Evolutionary conservation across 2,797 vertebrate genomes (phyloP).

Genomic region (Thaleichthys pacificus): DNA sequence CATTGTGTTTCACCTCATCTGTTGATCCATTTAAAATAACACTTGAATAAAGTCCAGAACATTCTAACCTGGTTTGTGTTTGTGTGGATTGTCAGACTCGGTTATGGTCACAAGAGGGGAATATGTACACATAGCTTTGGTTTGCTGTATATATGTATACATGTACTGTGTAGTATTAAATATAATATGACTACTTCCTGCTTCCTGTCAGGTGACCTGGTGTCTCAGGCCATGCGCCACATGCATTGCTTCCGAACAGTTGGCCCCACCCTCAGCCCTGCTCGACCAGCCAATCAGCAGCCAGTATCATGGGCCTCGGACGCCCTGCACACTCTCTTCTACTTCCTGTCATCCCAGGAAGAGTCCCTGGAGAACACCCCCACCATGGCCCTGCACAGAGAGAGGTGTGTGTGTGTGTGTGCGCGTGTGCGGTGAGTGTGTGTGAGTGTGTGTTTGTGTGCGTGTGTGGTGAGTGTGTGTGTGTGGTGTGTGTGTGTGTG

Average conservation of each 20-base stretch:
- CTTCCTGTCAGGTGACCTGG: conserved; percentile 83
- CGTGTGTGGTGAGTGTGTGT: conserved; percentile 48
- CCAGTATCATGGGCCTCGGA: conserved; percentile 88
- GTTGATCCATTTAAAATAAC: no score
- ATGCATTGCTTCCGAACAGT: conserved; percentile 83
- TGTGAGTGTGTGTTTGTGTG: not conserved
- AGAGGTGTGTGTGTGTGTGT: conserved; percentile 64
- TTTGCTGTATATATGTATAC: no score
- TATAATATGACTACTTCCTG: not conserved
- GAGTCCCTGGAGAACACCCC: conserved; percentile 91
- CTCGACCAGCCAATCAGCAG: conserved; percentile 77
- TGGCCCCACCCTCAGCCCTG: conserved; percentile 70
- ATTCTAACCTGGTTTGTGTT: no score
- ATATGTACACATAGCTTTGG: no score
- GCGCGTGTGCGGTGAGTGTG: not conserved
- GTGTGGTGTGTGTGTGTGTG: not conserved
- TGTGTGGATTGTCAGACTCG: not conserved
- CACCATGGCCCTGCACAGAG: conserved; percentile 82
- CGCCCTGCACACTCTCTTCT: conserved; percentile 90
- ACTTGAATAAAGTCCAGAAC: no score
- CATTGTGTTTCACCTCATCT: not conserved
- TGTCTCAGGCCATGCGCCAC: conserved; percentile 91
- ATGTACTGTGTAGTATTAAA: not conserved
- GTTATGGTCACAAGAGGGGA: no score
- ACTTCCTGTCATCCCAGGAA: conserved; percentile 93